Evolutionary conservation across 2,888 invertebrate species (phyloP).

Genomic region (Thereva unica): DNA sequence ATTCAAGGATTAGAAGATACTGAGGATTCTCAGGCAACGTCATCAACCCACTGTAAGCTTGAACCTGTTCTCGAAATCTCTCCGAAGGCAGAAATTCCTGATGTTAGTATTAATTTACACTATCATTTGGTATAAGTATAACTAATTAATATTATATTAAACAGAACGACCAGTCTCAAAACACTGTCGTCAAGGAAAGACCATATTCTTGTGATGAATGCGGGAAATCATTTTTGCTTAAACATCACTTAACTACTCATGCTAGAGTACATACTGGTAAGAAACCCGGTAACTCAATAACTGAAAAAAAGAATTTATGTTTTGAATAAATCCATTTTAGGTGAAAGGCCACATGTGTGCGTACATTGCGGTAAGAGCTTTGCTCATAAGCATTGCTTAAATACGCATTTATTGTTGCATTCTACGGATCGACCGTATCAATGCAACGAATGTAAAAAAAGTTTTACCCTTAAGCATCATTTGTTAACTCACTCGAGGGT

Average conservation of each 20-base stretch:
- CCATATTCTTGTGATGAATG: slow-evolving; percentile 83
- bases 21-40: slow-evolving; percentile 58
- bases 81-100: slow-evolving; percentile 58
- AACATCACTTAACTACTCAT: slow-evolving; percentile 83
- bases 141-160: slow-evolving; percentile 29
- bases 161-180: slow-evolving; percentile 55
- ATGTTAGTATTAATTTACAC: slow-evolving; percentile 44
- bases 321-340: slow-evolving; percentile 50
- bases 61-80: slow-evolving; percentile 59
- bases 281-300: not conserved
- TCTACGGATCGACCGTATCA: slow-evolving; percentile 81
- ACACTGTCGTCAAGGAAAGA: slow-evolving; percentile 66
- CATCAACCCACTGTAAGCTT: slow-evolving; percentile 57
- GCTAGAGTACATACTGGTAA: slow-evolving; percentile 77
- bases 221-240: slow-evolving; percentile 80
- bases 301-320: not conserved
- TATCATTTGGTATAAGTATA: too few relatives aligned
- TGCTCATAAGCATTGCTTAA: slow-evolving; percentile 80
- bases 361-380: slow-evolving; percentile 80
- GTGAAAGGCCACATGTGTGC: slow-evolving; percentile 78
- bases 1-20: slow-evolving; percentile 59
- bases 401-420: slow-evolving; percentile 79
- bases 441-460: slow-evolving; percentile 84
- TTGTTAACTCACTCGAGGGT: slow-evolving; percentile 78
- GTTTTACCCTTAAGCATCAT: slow-evolving; percentile 83